Evolutionary conservation across 2,888 invertebrate species (phyloP), one percentile per base, ranked within the genome.

Genomic region (Corythucha ciliata): DNA sequence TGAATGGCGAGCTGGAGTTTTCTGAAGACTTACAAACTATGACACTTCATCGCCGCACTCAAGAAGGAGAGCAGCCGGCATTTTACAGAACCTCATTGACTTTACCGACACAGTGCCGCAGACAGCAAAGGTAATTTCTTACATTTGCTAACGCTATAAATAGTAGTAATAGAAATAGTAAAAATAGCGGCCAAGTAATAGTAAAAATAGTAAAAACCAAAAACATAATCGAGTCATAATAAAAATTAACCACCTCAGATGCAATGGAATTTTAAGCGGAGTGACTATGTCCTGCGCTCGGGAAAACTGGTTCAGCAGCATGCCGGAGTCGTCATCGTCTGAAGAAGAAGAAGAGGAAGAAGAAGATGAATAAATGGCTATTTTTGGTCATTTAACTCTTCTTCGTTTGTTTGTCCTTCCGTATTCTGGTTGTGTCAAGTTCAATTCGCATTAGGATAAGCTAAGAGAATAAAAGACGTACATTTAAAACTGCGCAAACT

Each of bases 1-100:
- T 81, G 4, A 79, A 76, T 61, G 80, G 80, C 59, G 80, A 81
- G 58, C 75, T 80, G 57, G 77, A 77, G 63, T 77, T 77, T 64
- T 61, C 47, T 62, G 70, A 72, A 57, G 76, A 76, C 61, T 74
- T 75, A 57, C 77, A 77, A 66, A 80, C 80, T 2, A 80, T 80
- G 80, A 80, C 80, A 27, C 65, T 80, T 56, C 80, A 80, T 63
- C 72, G 80, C 60, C 66, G 75, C 61, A 73, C 74, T 32, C 60
- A 59, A 37, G 58, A 59, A 34, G 54, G 45, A 14, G 46, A 50
- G 37, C 52, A 53, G 10, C 55, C 42, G 24, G 48, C 52, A 20
- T 57, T 55, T 29, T 59, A 59, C 42, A 50, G 60, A 25, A 57
- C 60, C 4, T 60, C 60, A 1, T 54, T 77, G 58, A 79, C 79